Base-by-base conservation (phyloP, 2,797 vertebrate genomes). In the Emydoidea blandingii region DNA sequence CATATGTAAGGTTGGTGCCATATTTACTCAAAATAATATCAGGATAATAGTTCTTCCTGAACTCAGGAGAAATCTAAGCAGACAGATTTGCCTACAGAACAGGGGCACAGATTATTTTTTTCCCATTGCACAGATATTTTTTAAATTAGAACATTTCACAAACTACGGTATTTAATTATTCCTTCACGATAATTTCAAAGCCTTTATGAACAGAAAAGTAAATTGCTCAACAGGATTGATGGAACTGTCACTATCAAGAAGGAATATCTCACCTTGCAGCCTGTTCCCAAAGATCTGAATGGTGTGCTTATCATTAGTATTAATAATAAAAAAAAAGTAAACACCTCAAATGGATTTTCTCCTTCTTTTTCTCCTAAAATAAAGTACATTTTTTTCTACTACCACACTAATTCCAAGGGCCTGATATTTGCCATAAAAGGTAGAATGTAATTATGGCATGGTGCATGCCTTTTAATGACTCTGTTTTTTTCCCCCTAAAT, bases 1-100 rank as follows among this genome's bases (percentile, higher is more conserved):
- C 90, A 59, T 14, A 15, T 0, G 0, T 52, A 83, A 86, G 23
- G 7, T 89, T 87, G 0, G 0, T n/a, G 59, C 16, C 1, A 0
- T 49, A 54, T 89, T 88, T 76, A 76, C 27, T 83, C 56, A 85
- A 15, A 21, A 2, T 3, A 72, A 80, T 21, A 14, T 81, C 62
- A 83, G 21, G 29, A 2, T 3, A 72, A 80, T 21, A 11, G 0
- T 54, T 83, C 15, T 37, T 81, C 12, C 9, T 27, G 50, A 41
- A 47, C 72, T 47, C 41, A 0, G 0, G n/a, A 3, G 62, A 21
- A 37, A 85, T 41, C 47, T 81, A 27, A 88, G 44, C 3, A 78
- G 78, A 25, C 6, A 10, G 29, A 85, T 19, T 84, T 87, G 52
- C 29, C 47, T 59, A 83, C 76, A 90, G 47, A 92, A 44, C 25